These are phyloP conservation scores for Hylia prasina DNA, from an alignment of 2,113 vertebrate species.

Conservation along the genomic window DNA sequence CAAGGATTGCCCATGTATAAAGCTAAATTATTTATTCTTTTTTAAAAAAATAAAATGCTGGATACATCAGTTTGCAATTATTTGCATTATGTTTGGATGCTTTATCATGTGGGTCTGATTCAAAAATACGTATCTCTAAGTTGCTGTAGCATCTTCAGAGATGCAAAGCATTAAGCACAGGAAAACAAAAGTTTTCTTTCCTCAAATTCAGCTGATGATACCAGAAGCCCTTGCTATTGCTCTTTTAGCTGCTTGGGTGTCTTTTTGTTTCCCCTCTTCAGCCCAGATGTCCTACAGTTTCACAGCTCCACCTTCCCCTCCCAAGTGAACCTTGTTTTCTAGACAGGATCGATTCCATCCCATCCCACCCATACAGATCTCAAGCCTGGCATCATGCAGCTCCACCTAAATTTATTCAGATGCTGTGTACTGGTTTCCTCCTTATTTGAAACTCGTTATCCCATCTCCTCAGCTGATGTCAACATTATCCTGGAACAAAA, in stretches of 20 bases:
- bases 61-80: conserved; percentile 73
- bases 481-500: neutral
- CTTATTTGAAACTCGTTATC: neutral
- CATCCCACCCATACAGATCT: neutral
- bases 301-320: neutral
- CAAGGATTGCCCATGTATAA: conserved; percentile 72
- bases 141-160: conserved; percentile 14
- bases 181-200: neutral
- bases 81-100: conserved; percentile 73
- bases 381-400: neutral
- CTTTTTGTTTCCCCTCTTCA: neutral
- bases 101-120: conserved; percentile 63
- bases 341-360: neutral
- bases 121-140: conserved; percentile 53
- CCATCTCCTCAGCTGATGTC: neutral
- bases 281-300: neutral
- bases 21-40: conserved; percentile 75
- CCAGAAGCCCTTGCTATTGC: neutral
- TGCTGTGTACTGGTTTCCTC: neutral
- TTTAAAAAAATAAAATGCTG: neutral
- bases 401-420: neutral
- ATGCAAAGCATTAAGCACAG: neutral
- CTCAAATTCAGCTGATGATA: neutral
- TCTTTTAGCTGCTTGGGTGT: neutral
- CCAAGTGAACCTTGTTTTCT: neutral